phyloP scores from a whole-genome alignment of 2,797 vertebrate species.

The Calcarius lapponicus region DNA sequence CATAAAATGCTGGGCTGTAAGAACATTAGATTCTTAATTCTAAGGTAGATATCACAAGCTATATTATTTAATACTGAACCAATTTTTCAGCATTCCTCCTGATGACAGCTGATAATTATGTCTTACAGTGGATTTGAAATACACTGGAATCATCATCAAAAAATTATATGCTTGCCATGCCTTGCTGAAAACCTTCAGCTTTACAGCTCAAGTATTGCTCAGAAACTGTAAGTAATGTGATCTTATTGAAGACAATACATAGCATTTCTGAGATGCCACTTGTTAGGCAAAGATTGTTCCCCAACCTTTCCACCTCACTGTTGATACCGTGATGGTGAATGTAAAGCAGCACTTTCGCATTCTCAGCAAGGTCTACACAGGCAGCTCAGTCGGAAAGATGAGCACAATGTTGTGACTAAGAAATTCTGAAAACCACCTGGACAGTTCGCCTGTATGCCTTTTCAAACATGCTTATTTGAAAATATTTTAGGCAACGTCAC shows the following conservation, averaged over 20 bases:
- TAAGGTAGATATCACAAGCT: neutral
- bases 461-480: neutral
- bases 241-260: neutral
- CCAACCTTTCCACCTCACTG: neutral
- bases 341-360: neutral
- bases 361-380: neutral
- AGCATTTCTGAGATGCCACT: neutral
- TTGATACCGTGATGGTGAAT: neutral
- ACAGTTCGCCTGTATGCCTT: neutral
- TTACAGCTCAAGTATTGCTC: neutral
- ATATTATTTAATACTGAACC: neutral
- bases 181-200: slow-evolving; percentile 1
- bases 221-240: neutral
- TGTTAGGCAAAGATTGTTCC: neutral
- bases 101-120: slow-evolving; percentile 28
- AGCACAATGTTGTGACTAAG: neutral
- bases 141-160: neutral
- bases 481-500: neutral
- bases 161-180: neutral
- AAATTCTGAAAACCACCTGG: neutral
- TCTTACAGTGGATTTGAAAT: neutral
- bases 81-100: neutral
- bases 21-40: neutral
- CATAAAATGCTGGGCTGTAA: neutral
- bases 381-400: fast-evolving